phyloP scores from a whole-genome alignment of 2,113 vertebrate species.

The Tragulus kanchil region DNA sequence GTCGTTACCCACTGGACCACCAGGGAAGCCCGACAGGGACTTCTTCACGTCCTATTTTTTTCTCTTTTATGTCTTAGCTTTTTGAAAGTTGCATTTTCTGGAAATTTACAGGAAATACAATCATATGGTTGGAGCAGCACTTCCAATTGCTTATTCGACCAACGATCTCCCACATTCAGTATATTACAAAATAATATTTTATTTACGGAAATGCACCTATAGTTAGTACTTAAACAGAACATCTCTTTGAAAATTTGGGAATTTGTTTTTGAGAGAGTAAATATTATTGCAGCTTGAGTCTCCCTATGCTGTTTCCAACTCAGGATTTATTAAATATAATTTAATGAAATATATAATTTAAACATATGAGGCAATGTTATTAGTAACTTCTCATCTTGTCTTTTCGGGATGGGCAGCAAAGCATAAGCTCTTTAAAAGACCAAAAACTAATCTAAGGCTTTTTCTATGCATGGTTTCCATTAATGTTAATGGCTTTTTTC shows the following conservation, averaged over 20 bases:
- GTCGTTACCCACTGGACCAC: no score
- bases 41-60: slow-evolving; percentile 54
- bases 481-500: slow-evolving; percentile 77
- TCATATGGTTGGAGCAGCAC: background rate
- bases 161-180: background rate
- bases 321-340: slow-evolving; percentile 82
- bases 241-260: background rate
- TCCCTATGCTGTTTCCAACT: slow-evolving; percentile 77
- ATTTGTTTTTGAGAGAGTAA: slow-evolving; percentile 79
- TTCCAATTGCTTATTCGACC: background rate
- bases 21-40: no score
- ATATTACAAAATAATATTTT: background rate
- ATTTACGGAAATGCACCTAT: background rate
- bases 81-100: slow-evolving; percentile 2
- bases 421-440: slow-evolving; percentile 58
- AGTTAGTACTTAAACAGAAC: slow-evolving; percentile 52
- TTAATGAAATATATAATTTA: slow-evolving; percentile 83
- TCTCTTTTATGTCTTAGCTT: slow-evolving; percentile 28
- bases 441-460: slow-evolving; percentile 58
- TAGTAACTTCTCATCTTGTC: slow-evolving; percentile 65
- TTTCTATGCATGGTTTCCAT: slow-evolving; percentile 71
- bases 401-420: slow-evolving; percentile 68
- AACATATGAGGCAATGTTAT: slow-evolving; percentile 76
- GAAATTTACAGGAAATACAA: slow-evolving; percentile 3
- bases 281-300: slow-evolving; percentile 81